phyloP scores from a whole-genome alignment of 1,140 invertebrate species.

The Hypsibius dujardini region DNA sequence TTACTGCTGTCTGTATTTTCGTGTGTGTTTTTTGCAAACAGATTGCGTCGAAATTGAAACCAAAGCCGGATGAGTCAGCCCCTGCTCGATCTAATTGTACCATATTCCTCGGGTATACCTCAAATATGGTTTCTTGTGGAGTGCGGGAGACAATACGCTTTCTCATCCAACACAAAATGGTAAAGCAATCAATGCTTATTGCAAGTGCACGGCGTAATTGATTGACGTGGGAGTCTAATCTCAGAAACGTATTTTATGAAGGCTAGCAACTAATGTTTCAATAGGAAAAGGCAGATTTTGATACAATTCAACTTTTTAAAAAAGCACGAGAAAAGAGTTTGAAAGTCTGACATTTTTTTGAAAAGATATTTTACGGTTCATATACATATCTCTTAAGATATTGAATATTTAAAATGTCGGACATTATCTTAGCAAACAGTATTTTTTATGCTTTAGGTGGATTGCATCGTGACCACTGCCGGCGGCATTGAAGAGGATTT shows the following conservation, averaged over 20 bases:
- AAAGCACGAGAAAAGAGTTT: no score
- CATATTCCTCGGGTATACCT: slow-evolving; percentile 93
- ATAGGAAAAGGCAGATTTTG: no score
- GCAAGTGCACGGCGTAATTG: no score
- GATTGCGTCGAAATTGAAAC: slow-evolving; percentile 46
- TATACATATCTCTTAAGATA: slow-evolving; percentile 7
- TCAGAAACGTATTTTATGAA: no score
- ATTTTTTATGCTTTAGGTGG: slow-evolving; percentile 42
- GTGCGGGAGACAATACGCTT: slow-evolving; percentile 74
- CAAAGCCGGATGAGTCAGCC: slow-evolving; percentile 51
- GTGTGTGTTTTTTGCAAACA: slow-evolving; percentile 39
- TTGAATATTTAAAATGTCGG: slow-evolving; percentile 15
- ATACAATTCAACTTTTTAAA: no score
- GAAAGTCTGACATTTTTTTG: no score
- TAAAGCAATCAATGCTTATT: slow-evolving; percentile 26
- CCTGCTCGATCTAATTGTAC: slow-evolving; percentile 63
- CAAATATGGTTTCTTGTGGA: slow-evolving; percentile 89
- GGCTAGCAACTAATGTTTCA: no score
- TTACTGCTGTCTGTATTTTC: background rate
- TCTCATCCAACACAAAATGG: slow-evolving; percentile 70
- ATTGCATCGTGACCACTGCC: slow-evolving; percentile 90
- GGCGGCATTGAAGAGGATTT: slow-evolving; percentile 97
- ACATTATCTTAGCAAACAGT: background rate
- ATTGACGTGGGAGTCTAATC: no score
- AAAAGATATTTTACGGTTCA: no score